Evolutionary conservation across 2,797 vertebrate genomes (phyloP).

Genomic region (Kryptopterus vitreolus): DNA sequence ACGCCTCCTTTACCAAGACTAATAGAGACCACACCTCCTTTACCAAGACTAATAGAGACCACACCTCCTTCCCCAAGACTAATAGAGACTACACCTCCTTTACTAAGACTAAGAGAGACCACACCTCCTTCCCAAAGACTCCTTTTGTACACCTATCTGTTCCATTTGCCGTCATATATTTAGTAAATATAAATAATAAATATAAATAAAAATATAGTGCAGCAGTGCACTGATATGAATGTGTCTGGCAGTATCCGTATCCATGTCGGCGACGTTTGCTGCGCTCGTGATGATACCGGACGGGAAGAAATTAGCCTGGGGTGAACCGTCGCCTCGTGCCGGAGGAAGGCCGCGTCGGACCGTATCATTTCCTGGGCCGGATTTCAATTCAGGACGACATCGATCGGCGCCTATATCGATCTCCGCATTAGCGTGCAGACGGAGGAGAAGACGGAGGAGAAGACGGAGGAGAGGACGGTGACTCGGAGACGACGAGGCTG

Average conservation of each 20-base stretch:
- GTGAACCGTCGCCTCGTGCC: not conserved
- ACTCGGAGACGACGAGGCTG: constrained; percentile 41
- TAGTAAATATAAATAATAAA: too few species aligned
- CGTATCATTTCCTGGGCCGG: constrained; percentile 13
- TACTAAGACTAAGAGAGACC: not conserved
- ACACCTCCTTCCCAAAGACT: too few species aligned
- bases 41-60: not conserved
- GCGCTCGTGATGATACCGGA: not conserved
- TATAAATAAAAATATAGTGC: too few species aligned
- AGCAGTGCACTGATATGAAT: not conserved
- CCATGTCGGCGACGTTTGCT: not conserved
- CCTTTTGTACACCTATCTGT: too few species aligned
- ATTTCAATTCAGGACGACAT: constrained; percentile 45
- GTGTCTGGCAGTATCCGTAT: constrained; percentile 20
- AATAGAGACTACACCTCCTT: not conserved
- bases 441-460: too few species aligned
- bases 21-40: not conserved
- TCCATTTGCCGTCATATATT: too few species aligned
- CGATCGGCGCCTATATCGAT: constrained; percentile 46
- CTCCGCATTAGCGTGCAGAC: constrained; percentile 45
- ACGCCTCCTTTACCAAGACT: too few species aligned
- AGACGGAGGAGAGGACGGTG: constrained; percentile 42
- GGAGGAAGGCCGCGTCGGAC: not conserved
- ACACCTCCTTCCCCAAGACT: not conserved
- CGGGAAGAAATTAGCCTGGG: constrained; percentile 3